Evolutionary conservation across 2,888 invertebrate species (phyloP), one percentile per base, ranked within the genome.

Genomic region (Eupithecia dodoneata): DNA sequence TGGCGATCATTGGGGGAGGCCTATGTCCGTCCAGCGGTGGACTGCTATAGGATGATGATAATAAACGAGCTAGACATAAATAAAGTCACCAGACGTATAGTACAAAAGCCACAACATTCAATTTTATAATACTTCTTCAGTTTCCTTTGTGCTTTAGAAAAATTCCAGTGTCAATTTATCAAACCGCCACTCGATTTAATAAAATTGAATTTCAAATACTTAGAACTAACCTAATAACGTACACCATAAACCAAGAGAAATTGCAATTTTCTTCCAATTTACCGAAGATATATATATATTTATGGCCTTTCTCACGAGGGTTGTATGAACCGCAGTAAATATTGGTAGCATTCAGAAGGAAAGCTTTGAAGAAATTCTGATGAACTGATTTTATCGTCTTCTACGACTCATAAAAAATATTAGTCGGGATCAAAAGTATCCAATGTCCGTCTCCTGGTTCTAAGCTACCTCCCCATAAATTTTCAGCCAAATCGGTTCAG

Each of bases 251-350:
- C 73, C 72, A 74, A 55, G 71, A 71, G 55, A 81, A 69, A 77
- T 72, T 71, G 76, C 73, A 76, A 76, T 76, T 76, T 74, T 74
- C 72, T 66, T 72, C 44, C 70, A 73, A 79, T 80, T 76, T 71
- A 55, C 72, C 55, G 69, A 70, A 71, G 69, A 77, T 77, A 71
- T 73, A 77, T 74, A 78, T 82, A 81, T 81, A 80, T 76, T 79
- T 81, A 82, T 80, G 63, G 79, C 71, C 72, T 73, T 80, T 77
- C 77, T 75, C 74, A 74, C 80, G 72, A 70, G 70, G 70, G 70
- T 44, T 18, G 45, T 47, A 4, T 47, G 10, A 12, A 2, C n/a
- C n/a, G 5, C 70, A 47, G 2, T 18, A 30, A 3, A 69, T n/a
- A 1, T 3, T 42, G 15, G 42, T 7, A 15, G 1, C 15, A 15